Evolutionary conservation across 2,113 vertebrate species (phyloP), one percentile per base, ranked within the genome.

Genomic region (Trinectes maculatus): DNA sequence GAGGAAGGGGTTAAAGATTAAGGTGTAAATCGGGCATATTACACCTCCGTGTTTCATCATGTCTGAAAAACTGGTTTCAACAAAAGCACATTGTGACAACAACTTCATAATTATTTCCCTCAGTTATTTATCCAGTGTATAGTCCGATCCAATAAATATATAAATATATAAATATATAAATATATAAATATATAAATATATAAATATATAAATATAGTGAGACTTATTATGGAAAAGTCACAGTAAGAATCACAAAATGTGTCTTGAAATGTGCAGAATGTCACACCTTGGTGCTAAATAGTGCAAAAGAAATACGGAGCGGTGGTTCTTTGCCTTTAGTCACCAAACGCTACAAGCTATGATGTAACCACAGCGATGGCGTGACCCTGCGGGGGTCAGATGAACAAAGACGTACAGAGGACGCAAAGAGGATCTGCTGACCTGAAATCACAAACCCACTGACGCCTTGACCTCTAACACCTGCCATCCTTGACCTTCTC

Each of bases 1-100:
- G 31, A 29, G 64, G 55, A 85, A 57, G n/a, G 26, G 73, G 58
- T 57, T 66, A 51, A 70, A 42, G 59, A 71, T 69, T 71, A 66
- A 52, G 8, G 18, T 8, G 16, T 21, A 33, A 43, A 64, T 31
- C 53, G 24, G 18, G n/a, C 4, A 4, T n/a, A n/a, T 61, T 22
- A 33, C 25, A 25, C 8, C 53, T 71, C 53, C 39, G 58, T 59
- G 60, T 54, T 52, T 28, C 16, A 56, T 36, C 39, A 51, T 29
- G 31, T 37, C n/a, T n/a, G n/a, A n/a, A n/a, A n/a, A n/a, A n/a
- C n/a, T n/a, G n/a, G n/a, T n/a, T n/a, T n/a, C n/a, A n/a, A n/a
- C n/a, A n/a, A n/a, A n/a, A n/a, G n/a, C n/a, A n/a, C n/a, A n/a
- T n/a, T n/a, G n/a, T n/a, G n/a, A n/a, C n/a, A n/a, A n/a, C n/a